Conservation (phyloP, 2,888 invertebrate genomes). For the Liopterus haemorrhoidalis region DNA sequence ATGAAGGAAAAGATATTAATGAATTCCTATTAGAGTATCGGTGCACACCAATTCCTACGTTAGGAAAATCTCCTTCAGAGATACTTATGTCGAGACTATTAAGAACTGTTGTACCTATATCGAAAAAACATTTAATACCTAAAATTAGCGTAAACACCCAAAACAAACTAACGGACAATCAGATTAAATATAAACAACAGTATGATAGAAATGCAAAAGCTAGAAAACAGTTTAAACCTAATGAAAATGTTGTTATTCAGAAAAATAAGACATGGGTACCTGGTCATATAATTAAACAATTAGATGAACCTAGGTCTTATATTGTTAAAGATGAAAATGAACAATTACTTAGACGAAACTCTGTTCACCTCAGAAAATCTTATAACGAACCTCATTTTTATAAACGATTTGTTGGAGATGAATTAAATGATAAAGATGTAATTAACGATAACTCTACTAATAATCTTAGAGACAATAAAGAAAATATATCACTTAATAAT, state of each 20-base stretch:
- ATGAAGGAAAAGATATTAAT: slow-evolving; percentile 26
- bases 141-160: too few species aligned
- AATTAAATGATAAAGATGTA: too few species aligned
- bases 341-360: slow-evolving; percentile 32
- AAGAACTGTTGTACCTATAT: slow-evolving; percentile 24
- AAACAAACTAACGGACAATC: too few species aligned
- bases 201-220: too few species aligned
- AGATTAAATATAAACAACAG: too few species aligned
- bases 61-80: slow-evolving; percentile 29
- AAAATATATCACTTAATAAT: too few species aligned
- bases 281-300: slow-evolving; percentile 25
- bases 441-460: too few species aligned
- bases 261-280: slow-evolving; percentile 26
- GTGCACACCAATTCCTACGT: slow-evolving; percentile 23
- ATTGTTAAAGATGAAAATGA: slow-evolving; percentile 25
- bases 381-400: too few species aligned
- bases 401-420: too few species aligned
- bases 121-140: slow-evolving; percentile 22
- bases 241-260: too few species aligned
- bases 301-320: slow-evolving; percentile 25
- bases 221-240: too few species aligned
- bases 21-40: slow-evolving; percentile 29
- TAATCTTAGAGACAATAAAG: too few species aligned
- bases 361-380: background rate
- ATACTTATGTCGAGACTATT: slow-evolving; percentile 28